Percentiles rank a stretch among this genome's conserved stretches.
Conservation (phyloP, 2,888 invertebrate genomes). For the Acholoe squamosa region DNA sequence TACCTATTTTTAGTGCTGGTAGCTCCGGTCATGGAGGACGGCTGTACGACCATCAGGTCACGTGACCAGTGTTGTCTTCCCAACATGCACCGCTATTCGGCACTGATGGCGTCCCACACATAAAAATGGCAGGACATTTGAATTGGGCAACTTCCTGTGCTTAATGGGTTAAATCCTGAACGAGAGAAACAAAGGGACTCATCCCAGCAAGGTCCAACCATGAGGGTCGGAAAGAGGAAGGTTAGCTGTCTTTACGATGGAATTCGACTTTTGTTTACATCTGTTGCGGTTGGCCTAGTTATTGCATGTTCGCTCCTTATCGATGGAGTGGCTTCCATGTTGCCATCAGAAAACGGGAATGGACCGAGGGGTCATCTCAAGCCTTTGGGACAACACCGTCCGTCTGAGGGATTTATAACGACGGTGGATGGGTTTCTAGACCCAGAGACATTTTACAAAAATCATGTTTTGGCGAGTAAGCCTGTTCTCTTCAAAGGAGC, state of each 20-base stretch:
- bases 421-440: slow-evolving; percentile 75
- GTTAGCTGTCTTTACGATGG: not conserved
- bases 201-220: not conserved
- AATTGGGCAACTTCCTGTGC: slow-evolving; percentile 7
- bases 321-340: not conserved
- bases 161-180: not conserved
- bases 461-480: slow-evolving; percentile 70
- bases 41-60: slow-evolving; percentile 39
- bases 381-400: slow-evolving; percentile 75
- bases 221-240: not conserved
- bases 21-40: slow-evolving; percentile 43
- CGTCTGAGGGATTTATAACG: slow-evolving; percentile 71
- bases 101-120: not conserved
- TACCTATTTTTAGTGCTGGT: not conserved
- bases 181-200: not conserved
- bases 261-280: not conserved
- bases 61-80: slow-evolving; percentile 22
- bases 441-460: slow-evolving; percentile 75
- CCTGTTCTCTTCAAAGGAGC: slow-evolving; percentile 78
- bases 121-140: slow-evolving; percentile 55
- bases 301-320: not conserved
- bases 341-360: not conserved
- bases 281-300: slow-evolving; percentile 10
- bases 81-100: slow-evolving; percentile 32
- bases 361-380: slow-evolving; percentile 71